Conservation (phyloP, 2,113 vertebrate genomes). For the Oryzias melastigma region DNA sequence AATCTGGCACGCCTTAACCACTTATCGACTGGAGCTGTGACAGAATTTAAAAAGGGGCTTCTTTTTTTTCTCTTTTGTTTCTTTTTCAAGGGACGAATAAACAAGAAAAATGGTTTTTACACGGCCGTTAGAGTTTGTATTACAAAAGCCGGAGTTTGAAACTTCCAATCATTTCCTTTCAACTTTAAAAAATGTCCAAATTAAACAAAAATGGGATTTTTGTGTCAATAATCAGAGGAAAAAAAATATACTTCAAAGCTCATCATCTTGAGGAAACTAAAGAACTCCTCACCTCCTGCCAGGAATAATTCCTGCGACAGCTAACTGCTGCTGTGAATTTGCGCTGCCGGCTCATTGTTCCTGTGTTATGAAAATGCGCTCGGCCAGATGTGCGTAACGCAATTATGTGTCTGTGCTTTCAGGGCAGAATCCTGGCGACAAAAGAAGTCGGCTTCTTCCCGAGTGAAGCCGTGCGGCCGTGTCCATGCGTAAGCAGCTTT, state of each 20-base stretch:
- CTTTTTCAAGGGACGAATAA: too few relatives aligned
- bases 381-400: conserved; percentile 46
- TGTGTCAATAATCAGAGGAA: too few relatives aligned
- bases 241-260: conserved; percentile 7
- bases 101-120: too few relatives aligned
- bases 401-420: conserved; percentile 69
- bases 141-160: too few relatives aligned
- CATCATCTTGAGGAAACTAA: conserved; percentile 39
- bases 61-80: background rate
- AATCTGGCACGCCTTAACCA: conserved; percentile 2
- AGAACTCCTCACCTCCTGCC: conserved; percentile 39
- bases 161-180: too few relatives aligned
- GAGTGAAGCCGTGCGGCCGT: conserved; percentile 92
- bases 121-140: too few relatives aligned
- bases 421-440: conserved; percentile 90
- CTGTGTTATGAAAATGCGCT: conserved; percentile 65
- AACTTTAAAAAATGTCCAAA: too few relatives aligned
- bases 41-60: background rate
- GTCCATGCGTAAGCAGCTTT: conserved; percentile 88
- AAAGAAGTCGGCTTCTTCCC: conserved; percentile 96
- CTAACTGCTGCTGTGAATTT: conserved; percentile 59
- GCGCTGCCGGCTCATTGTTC: conserved; percentile 64
- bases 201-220: too few relatives aligned
- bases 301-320: conserved; percentile 54
- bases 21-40: conserved; percentile 1